A percentile compares a stretch with the other conserved stretches of the same genome.
phyloP scores from a whole-genome alignment of 2,113 vertebrate genomes.

The Calcarius ornatus region DNA sequence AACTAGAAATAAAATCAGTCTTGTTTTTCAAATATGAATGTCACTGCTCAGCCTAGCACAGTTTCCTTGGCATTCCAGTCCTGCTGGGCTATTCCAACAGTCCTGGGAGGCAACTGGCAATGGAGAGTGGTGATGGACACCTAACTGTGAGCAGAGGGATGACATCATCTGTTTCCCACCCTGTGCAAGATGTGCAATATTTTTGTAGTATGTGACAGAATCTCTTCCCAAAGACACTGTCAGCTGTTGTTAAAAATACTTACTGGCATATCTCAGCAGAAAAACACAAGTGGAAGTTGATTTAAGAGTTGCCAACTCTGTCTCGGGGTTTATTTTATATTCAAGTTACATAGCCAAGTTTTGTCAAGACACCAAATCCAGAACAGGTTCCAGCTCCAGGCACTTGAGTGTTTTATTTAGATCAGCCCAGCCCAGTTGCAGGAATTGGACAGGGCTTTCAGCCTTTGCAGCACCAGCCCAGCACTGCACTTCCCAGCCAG shows the following conservation, averaged over 20 bases:
- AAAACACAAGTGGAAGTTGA: constrained; percentile 18
- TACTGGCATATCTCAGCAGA: constrained; percentile 21
- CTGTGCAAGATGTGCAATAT: neutral
- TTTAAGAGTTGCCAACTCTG: constrained; percentile 27
- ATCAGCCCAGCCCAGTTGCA: neutral
- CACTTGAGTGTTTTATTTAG: neutral
- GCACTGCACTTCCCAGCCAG: neutral
- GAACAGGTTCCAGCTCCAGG: neutral
- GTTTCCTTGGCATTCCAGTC: neutral
- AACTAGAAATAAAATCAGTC: constrained; percentile 15
- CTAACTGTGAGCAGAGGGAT: neutral
- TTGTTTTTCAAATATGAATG: neutral
- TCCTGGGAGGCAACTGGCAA: neutral
- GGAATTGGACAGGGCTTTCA: neutral
- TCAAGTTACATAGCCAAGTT: neutral
- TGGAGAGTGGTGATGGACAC: neutral
- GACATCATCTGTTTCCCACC: neutral
- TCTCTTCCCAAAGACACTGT: neutral
- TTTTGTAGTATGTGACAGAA: neutral
- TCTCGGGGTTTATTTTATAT: constrained; percentile 27
- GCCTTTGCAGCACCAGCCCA: neutral
- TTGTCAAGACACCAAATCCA: neutral
- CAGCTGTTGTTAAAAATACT: constrained; percentile 18
- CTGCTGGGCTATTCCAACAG: neutral
- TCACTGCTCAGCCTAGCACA: neutral